A percentile compares a stretch with the other conserved stretches of the same genome.
Evolutionary conservation across 2,888 invertebrate species (phyloP).

Genomic region (Pherbina coryleti): DNA sequence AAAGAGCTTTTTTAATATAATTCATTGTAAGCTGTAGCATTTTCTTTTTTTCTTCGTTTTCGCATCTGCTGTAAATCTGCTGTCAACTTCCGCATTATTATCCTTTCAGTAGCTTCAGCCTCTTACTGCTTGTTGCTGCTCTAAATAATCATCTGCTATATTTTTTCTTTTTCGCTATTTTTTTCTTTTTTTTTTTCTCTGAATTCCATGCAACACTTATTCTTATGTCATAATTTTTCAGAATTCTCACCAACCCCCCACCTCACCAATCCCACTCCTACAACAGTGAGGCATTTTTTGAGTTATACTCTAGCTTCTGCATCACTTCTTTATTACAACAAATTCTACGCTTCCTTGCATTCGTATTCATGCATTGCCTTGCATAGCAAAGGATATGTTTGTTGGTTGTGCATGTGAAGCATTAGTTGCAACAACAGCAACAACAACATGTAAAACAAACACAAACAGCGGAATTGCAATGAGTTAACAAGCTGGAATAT

Average conservation of each 20-base stretch:
- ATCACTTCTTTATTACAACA: conserved; percentile 55
- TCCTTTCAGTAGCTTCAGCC: neutral
- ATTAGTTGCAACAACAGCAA: conserved; percentile 51
- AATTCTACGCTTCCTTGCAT: conserved; percentile 58
- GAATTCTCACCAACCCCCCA: neutral
- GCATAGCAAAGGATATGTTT: conserved; percentile 41
- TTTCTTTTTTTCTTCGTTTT: conserved; percentile 13
- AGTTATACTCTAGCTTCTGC: conserved; percentile 20
- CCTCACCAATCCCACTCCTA: neutral
- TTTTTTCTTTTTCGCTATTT: conserved; percentile 46
- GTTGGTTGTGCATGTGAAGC: conserved; percentile 12
- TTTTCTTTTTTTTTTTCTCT: conserved; percentile 44
- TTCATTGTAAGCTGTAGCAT: neutral
- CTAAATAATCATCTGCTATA: neutral
- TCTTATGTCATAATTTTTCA: conserved; percentile 13
- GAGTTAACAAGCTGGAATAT: conserved; percentile 65
- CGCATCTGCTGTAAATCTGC: neutral
- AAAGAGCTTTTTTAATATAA: neutral
- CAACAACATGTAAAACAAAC: conserved; percentile 53
- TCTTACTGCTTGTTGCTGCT: neutral
- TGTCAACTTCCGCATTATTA: neutral
- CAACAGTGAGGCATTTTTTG: neutral
- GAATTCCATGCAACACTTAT: conserved; percentile 15
- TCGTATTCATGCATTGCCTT: conserved; percentile 26
- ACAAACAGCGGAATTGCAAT: conserved; percentile 57